phyloP scores from a whole-genome alignment of 2,888 invertebrate species.

The Atethmia centrago region DNA sequence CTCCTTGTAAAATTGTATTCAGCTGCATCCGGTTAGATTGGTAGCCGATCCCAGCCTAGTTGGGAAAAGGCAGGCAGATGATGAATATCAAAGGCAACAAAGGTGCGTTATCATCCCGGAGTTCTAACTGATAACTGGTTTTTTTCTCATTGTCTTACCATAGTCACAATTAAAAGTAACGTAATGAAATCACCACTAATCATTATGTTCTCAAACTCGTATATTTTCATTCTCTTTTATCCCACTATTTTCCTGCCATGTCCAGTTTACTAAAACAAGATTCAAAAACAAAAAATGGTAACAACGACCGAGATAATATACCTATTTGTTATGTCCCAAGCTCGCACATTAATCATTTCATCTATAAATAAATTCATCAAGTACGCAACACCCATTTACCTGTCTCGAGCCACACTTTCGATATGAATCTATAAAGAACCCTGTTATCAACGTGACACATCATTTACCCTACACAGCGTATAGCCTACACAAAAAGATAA shows the following conservation, averaged over 20 bases:
- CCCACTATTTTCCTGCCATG: neutral
- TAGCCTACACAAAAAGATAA: slow-evolving; percentile 53
- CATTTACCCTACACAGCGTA: slow-evolving; percentile 31
- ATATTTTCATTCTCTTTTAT: neutral
- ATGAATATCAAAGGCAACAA: neutral
- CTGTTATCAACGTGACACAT: slow-evolving; percentile 48
- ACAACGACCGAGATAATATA: slow-evolving; percentile 1
- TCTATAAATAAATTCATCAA: slow-evolving; percentile 16
- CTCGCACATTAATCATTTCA: slow-evolving; percentile 28
- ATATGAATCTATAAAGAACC: slow-evolving; percentile 28
- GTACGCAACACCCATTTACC: slow-evolving; percentile 27
- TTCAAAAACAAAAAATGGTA: slow-evolving; percentile 1
- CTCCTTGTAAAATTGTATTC: no score
- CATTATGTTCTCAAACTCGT: neutral
- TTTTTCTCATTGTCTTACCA: neutral
- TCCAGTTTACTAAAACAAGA: neutral
- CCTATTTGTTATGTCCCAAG: slow-evolving; percentile 3
- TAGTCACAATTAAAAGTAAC: neutral
- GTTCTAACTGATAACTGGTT: neutral
- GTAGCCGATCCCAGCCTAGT: no score
- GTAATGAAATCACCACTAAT: neutral
- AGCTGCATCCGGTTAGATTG: no score
- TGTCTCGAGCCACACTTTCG: slow-evolving; percentile 12
- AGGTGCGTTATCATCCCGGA: neutral
- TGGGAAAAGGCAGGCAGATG: no score